A percentile compares a stretch with the other conserved stretches of the same genome.
phyloP scores from a whole-genome alignment of 2,113 vertebrate genomes.

The Tachysurus fulvidraco region DNA sequence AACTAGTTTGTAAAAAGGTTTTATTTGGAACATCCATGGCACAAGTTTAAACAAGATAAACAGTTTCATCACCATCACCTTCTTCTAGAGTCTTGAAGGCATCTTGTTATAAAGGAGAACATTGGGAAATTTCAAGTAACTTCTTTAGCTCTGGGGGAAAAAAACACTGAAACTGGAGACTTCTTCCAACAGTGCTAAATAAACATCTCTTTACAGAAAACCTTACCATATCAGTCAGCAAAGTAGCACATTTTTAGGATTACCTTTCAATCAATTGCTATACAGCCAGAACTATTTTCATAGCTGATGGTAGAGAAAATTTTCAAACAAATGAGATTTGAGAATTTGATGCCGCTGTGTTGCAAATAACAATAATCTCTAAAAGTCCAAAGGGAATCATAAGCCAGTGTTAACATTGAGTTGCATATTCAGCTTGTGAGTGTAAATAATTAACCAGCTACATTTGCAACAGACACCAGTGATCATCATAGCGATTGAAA shows the following conservation, averaged over 20 bases:
- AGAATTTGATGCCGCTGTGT: background rate
- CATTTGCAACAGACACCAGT: background rate
- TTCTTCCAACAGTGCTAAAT: background rate
- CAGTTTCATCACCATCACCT: background rate
- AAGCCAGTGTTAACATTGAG: background rate
- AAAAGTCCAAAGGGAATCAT: background rate
- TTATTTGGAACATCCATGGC: background rate
- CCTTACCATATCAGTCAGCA: background rate
- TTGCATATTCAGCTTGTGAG: background rate
- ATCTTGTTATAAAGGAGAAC: background rate
- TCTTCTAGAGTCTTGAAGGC: background rate
- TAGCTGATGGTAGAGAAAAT: background rate
- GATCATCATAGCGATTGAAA: slow-evolving; percentile 7
- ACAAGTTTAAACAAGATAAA: background rate
- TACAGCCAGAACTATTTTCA: background rate
- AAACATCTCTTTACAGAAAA: background rate
- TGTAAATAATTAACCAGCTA: slow-evolving; percentile 18
- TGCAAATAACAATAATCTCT: background rate
- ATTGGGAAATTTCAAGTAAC: background rate
- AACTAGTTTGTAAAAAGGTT: background rate
- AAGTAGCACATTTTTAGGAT: background rate
- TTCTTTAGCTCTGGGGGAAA: background rate
- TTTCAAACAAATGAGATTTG: background rate
- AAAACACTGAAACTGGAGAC: background rate
- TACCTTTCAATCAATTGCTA: background rate